Evolutionary conservation across 2,888 invertebrate species (phyloP).

Genomic region (Nebria salina): DNA sequence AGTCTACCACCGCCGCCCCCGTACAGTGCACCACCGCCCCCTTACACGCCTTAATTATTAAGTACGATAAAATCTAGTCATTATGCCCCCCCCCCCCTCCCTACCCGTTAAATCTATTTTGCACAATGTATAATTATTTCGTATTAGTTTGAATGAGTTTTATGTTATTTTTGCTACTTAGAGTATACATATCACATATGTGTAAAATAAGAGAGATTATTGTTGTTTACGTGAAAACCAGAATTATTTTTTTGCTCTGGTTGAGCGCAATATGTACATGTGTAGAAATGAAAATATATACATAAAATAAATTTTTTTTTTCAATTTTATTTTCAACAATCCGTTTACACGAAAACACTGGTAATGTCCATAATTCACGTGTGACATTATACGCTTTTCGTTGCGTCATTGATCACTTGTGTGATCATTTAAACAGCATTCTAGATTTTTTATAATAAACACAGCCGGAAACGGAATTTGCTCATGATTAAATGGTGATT

Average conservation of each 20-base stretch:
- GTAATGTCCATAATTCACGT: too few species aligned
- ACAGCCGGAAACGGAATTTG: too few species aligned
- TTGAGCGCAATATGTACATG: constrained; percentile 3
- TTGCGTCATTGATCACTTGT: too few species aligned
- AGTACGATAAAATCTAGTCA: constrained; percentile 32
- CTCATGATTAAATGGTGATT: too few species aligned
- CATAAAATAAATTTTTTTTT: neutral
- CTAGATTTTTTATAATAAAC: too few species aligned
- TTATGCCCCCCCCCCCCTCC: neutral
- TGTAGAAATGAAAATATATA: constrained; percentile 13
- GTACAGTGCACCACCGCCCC: constrained; percentile 65
- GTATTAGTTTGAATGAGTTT: constrained; percentile 13
- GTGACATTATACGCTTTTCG: too few species aligned
- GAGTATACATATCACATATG: constrained; percentile 20
- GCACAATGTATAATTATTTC: constrained; percentile 30
- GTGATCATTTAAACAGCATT: too few species aligned
- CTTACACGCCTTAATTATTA: constrained; percentile 66
- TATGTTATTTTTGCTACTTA: constrained; percentile 3
- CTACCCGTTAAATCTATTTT: neutral
- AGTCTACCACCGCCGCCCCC: constrained; percentile 69
- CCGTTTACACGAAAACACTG: constrained; percentile 4
- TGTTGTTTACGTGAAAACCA: neutral
- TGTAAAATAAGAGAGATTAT: constrained; percentile 10
- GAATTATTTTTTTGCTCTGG: neutral
- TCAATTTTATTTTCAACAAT: constrained; percentile 24